Percentiles rank a stretch among this genome's conserved stretches.
Conservation (phyloP, 1,140 invertebrate genomes). For the Drosophila serrata region DNA sequence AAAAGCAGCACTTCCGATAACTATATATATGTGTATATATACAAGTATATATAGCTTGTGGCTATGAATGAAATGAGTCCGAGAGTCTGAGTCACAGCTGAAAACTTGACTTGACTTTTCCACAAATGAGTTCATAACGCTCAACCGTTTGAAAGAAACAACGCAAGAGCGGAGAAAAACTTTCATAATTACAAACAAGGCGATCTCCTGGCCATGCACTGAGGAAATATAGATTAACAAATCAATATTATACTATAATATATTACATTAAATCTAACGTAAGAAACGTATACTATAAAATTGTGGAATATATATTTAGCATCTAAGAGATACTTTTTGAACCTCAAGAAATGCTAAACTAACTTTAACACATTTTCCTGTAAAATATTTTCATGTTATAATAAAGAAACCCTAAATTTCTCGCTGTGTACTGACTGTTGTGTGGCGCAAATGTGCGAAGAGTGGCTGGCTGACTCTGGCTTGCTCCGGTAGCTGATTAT, state of each 20-base stretch:
- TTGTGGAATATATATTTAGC: no score
- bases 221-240: background rate
- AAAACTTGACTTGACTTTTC: slow-evolving; percentile 74
- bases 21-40: background rate
- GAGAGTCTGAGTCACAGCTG: slow-evolving; percentile 63
- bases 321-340: background rate
- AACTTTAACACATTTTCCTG: background rate
- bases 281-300: background rate
- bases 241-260: background rate
- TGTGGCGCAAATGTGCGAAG: slow-evolving; percentile 67
- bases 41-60: slow-evolving; percentile 19
- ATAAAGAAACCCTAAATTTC: background rate
- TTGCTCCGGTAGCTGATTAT: slow-evolving; percentile 74
- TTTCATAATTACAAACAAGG: slow-evolving; percentile 77
- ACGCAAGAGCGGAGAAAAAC: slow-evolving; percentile 60
- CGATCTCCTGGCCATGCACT: slow-evolving; percentile 29
- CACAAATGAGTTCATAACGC: slow-evolving; percentile 77
- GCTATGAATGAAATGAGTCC: slow-evolving; percentile 52
- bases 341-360: background rate
- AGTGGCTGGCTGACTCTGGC: slow-evolving; percentile 42
- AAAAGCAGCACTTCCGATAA: slow-evolving; percentile 40
- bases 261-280: no score
- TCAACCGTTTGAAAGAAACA: slow-evolving; percentile 40
- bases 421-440: slow-evolving; percentile 25
- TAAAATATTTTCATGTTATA: background rate